Evolutionary conservation across 1,140 invertebrate species (phyloP), one percentile per base, ranked within the genome.

Genomic region (Meloidogyne exigua): DNA sequence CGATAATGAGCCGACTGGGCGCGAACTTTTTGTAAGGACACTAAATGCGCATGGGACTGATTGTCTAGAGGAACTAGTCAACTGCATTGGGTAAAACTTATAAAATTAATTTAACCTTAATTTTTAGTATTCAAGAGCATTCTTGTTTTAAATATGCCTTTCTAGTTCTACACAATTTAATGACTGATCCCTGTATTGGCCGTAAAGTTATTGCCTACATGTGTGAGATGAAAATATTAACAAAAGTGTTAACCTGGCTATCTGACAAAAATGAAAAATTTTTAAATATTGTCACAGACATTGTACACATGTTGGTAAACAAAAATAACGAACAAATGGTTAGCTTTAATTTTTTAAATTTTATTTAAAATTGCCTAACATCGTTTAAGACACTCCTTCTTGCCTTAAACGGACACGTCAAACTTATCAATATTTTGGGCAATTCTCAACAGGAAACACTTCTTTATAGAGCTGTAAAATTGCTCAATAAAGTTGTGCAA

Each of bases 301-400:
- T 81, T 68, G 42, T 81, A 21, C 68, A 75, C 7, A 44, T 74
- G 36, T 15, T 81, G 21, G n/a, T 81, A 18, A 69, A 82, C 10
- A 73, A 66, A 36, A 76, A 65, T 67, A 63, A 32, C 15, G 80
- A 82, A 13, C 80, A 81, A 76, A 82, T 83, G 82, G 80, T 83
- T 10, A 15, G 25, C 21, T 28, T 26, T 36, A 76, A 28, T 13
- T 25, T 15, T 42, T 78, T 23, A 10, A 62, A 79, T 80, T 23
- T 25, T 23, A 79, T 42, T 32, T 76, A n/a, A n/a, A n/a, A n/a
- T n/a, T n/a, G n/a, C n/a, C n/a, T n/a, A n/a, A n/a, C n/a, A n/a
- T n/a, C n/a, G n/a, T n/a, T n/a, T 39, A 23, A 81, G 80, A 25
- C 80, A 2, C 75, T 83, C 49, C 83, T 81, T 23, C 25, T 82